Evolutionary conservation across 2,797 vertebrate species (phyloP).

Genomic region (Etheostoma perlongum): DNA sequence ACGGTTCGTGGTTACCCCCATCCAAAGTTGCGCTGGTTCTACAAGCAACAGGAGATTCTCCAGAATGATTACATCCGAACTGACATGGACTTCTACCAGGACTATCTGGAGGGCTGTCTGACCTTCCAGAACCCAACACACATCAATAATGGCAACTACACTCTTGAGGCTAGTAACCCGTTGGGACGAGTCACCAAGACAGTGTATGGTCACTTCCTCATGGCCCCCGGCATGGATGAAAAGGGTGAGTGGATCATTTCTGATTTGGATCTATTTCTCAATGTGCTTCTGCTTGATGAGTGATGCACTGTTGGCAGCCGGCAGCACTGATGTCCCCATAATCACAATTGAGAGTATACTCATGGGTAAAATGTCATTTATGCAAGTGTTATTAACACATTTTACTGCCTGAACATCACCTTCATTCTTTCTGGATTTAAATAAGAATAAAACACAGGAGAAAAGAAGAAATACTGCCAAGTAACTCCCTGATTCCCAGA

Average conservation of each 20-base stretch:
- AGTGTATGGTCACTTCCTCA: slow-evolving; percentile 94
- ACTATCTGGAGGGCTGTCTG: slow-evolving; percentile 94
- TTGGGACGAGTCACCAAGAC: slow-evolving; percentile 93
- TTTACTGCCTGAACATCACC: slow-evolving; percentile 6
- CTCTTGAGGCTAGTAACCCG: slow-evolving; percentile 92
- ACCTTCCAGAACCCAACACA: slow-evolving; percentile 97
- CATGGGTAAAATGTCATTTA: slow-evolving; percentile 10
- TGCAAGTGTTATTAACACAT: slow-evolving; percentile 21
- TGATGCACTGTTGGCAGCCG: slow-evolving; percentile 10
- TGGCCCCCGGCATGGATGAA: slow-evolving; percentile 84
- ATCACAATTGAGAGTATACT: slow-evolving; percentile 26
- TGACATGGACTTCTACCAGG: slow-evolving; percentile 92
- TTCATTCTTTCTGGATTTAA: slow-evolving; percentile 23
- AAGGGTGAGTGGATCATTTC: slow-evolving; percentile 62
- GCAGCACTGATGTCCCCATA: slow-evolving; percentile 15
- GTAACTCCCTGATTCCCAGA: slow-evolving; percentile 27
- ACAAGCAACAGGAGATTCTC: slow-evolving; percentile 88
- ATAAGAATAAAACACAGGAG: slow-evolving; percentile 32
- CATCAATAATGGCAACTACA: slow-evolving; percentile 98
- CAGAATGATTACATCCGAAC: slow-evolving; percentile 90
- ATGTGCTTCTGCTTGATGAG: slow-evolving; percentile 13
- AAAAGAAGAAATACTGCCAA: slow-evolving; percentile 32
- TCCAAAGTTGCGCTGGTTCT: slow-evolving; percentile 93
- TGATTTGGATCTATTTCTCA: neutral
- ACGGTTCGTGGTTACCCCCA: slow-evolving; percentile 94